Percentiles rank a stretch among this genome's conserved stretches.
Conservation (phyloP, 2,797 vertebrate species). For the Myotis planiceps region DNA sequence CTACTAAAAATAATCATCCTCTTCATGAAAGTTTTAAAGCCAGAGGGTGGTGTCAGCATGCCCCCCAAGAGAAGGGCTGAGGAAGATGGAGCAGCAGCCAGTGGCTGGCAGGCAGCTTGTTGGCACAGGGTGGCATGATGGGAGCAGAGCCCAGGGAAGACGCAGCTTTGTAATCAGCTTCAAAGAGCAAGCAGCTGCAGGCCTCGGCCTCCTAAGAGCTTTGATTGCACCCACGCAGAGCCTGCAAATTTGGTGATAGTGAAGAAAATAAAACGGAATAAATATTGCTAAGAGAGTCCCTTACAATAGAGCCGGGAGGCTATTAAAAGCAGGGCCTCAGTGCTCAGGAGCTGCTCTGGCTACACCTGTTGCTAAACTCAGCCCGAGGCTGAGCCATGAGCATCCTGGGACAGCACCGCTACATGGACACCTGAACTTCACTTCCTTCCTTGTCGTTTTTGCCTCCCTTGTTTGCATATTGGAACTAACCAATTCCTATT, state of each 20-base stretch:
- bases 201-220: background rate
- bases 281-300: background rate
- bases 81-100: background rate
- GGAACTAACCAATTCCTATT: background rate
- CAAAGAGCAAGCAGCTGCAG: background rate
- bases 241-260: background rate
- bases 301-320: background rate
- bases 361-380: background rate
- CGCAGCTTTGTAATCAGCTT: background rate
- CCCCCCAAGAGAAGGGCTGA: background rate
- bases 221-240: background rate
- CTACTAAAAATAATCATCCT: background rate
- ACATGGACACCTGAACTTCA: background rate
- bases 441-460: background rate
- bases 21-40: background rate
- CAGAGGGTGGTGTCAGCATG: background rate
- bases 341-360: background rate
- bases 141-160: background rate
- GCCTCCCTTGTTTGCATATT: background rate
- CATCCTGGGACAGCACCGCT: background rate
- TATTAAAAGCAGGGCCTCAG: background rate
- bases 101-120: accelerated
- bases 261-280: background rate
- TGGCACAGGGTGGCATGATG: too few species aligned
- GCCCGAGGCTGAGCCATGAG: background rate